Conservation (phyloP, 2,888 invertebrate species). For the Hylaea fasciaria region DNA sequence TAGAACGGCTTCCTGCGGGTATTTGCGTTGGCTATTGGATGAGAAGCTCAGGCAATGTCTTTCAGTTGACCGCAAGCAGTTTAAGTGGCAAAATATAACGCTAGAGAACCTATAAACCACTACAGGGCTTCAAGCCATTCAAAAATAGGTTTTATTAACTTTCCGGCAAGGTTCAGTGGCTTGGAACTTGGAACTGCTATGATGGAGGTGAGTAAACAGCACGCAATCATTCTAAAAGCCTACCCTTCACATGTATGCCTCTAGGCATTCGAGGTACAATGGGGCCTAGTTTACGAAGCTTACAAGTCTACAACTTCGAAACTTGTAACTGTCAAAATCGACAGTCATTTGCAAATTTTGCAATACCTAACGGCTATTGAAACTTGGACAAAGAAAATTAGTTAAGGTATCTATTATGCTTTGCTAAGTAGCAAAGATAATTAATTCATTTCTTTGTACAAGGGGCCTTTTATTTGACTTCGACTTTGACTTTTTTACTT, state of each 20-base stretch:
- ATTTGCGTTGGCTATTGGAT: conserved; percentile 8
- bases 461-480: too few species aligned
- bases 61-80: background rate
- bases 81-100: background rate
- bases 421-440: too few species aligned
- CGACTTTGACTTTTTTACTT: too few species aligned
- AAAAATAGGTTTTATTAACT: background rate
- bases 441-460: too few species aligned
- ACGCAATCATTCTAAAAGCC: conserved; percentile 28
- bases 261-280: conserved; percentile 7
- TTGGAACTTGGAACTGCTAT: too few species aligned
- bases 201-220: background rate
- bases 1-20: conserved; percentile 23
- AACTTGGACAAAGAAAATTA: too few species aligned
- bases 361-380: too few species aligned
- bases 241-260: conserved; percentile 21
- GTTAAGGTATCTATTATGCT: too few species aligned
- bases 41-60: background rate
- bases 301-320: background rate
- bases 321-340: too few species aligned
- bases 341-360: too few species aligned
- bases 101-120: too few species aligned
- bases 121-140: too few species aligned
- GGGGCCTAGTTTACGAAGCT: background rate
- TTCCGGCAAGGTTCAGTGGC: background rate